Conservation (phyloP, 2,888 invertebrate species). For the Volucella inanis region DNA sequence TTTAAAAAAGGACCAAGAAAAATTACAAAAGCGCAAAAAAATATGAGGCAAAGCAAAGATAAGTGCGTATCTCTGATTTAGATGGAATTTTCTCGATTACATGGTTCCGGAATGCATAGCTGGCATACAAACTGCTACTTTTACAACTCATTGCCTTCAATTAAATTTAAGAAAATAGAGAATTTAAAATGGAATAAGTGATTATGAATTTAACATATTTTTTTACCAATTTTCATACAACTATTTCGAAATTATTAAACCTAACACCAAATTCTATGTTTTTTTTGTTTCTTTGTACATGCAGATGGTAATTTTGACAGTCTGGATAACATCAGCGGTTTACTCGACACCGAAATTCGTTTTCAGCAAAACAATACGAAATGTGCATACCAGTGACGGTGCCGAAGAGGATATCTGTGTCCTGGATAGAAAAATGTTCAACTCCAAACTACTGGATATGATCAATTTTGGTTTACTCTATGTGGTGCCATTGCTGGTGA, state of each 20-base stretch:
- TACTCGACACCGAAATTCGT: conserved; percentile 93
- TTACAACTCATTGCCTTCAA: too few relatives aligned
- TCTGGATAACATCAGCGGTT: conserved; percentile 92
- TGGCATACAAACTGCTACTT: too few relatives aligned
- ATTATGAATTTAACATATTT: too few relatives aligned
- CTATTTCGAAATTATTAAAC: not conserved
- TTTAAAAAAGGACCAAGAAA: too few relatives aligned
- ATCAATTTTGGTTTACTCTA: conserved; percentile 93
- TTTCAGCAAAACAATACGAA: conserved; percentile 90
- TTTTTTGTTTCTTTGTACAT: conserved; percentile 73
- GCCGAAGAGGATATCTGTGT: conserved; percentile 86
- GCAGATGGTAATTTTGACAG: conserved; percentile 89
- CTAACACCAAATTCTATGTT: not conserved
- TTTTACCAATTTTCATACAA: too few relatives aligned
- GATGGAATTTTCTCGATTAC: too few relatives aligned
- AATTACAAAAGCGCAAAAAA: too few relatives aligned
- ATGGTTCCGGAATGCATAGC: too few relatives aligned
- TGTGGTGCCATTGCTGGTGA: conserved; percentile 90
- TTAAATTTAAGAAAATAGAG: too few relatives aligned
- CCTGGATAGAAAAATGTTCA: conserved; percentile 89
- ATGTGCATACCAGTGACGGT: conserved; percentile 82
- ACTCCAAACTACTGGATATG: conserved; percentile 90
- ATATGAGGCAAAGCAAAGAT: too few relatives aligned
- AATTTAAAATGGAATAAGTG: too few relatives aligned
- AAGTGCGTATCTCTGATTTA: too few relatives aligned